Evolutionary conservation across 1,140 invertebrate genomes (phyloP).

Genomic region (Saxidomus purpurata): DNA sequence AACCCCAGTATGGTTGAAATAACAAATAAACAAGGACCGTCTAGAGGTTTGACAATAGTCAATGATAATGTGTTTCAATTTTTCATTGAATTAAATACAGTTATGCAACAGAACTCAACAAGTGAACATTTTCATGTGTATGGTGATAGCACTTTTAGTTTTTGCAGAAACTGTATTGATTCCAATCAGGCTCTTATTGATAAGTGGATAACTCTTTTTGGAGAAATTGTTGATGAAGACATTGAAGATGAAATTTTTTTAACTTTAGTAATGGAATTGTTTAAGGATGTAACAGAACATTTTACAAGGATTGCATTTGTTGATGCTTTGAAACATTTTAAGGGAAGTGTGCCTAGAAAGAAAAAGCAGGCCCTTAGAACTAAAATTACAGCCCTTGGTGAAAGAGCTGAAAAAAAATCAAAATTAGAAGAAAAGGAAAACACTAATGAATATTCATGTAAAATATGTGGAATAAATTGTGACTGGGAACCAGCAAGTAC

Average conservation of each 20-base stretch:
- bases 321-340: slow-evolving; percentile 7
- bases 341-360: slow-evolving; percentile 47
- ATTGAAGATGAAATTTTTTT: no score
- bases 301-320: no score
- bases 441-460: not conserved
- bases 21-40: not conserved
- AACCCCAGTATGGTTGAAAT: not conserved
- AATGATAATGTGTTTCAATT: not conserved
- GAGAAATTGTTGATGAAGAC: no score
- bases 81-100: not conserved
- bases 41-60: not conserved
- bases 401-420: slow-evolving; percentile 11
- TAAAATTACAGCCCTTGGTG: slow-evolving; percentile 45
- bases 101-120: not conserved
- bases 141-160: not conserved
- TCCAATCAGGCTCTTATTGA: no score
- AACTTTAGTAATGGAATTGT: no score
- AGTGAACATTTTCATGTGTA: not conserved
- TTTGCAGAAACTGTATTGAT: slow-evolving; percentile 35
- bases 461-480: slow-evolving; percentile 21
- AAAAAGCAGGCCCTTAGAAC: slow-evolving; percentile 65
- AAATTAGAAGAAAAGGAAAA: not conserved
- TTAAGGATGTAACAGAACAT: no score
- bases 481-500: slow-evolving; percentile 14
- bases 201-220: no score